Evolutionary conservation across 2,113 vertebrate species (phyloP), one percentile per base, ranked within the genome.

Genomic region (Dromaius novaehollandiae): DNA sequence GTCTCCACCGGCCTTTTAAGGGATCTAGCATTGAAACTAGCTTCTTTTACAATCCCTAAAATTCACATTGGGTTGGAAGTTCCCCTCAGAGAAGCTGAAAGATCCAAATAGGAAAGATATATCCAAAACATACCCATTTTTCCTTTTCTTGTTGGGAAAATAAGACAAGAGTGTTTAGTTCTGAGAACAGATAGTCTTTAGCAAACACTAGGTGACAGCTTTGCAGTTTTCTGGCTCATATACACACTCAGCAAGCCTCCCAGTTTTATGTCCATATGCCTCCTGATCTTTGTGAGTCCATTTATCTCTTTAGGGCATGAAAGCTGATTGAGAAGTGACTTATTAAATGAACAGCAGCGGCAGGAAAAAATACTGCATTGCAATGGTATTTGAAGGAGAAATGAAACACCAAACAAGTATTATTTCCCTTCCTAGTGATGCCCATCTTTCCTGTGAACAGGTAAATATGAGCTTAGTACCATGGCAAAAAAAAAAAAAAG

Each of bases 281-380:
- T 63, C 86, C 84, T 87, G 53, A 90, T 87, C 63, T 65, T 65
- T 97, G 95, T 93, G 96, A 93, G 40, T 36, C 79, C 55, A 70
- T 71, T 74, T 66, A 95, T 93, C 44, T 94, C 92, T 94, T 81
- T 48, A 80, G 63, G 81, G 42, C 61, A 58, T 58, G 66, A 94
- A 96, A 93, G 26, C 5, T 77, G 68, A 34, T 70, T 75, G 86
- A 85, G 88, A 90, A 93, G 83, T 60, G 71, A 65, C 77, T 86
- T 94, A 95, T 95, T 90, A 92, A 89, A 94, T 40, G 74, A 93
- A 79, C n/a, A 85, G 15, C 48, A 87, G 25, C 53, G 90, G 46
- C 1, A 93, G 46, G 83, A 61, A 89, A 84, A 95, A 83, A 34
- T 79, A 19, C 63, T 64, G n/a, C 0, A 0, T 71, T 93, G 70